Base-by-base conservation (phyloP, 2,797 vertebrate species). In the Acanthurus lineatus region DNA sequence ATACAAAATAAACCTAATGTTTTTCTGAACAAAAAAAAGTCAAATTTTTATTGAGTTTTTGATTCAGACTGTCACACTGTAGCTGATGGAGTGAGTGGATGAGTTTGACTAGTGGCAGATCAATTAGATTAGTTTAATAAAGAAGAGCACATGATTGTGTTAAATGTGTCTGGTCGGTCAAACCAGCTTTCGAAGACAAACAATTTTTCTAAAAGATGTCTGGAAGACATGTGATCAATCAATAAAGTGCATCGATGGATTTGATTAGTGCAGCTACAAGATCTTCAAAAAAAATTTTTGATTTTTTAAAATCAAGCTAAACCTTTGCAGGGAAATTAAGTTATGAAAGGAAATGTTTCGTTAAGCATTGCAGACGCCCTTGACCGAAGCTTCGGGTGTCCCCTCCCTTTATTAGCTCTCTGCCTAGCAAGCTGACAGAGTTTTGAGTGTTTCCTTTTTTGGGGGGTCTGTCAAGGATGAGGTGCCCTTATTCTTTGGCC, bases 381-480 rank as follows among this genome's bases (percentile, higher is more conserved):
- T 65, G 38, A 77, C 19, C 70, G 17, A 68, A 59, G 20, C 44
- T 72, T 19, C 67, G 38, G 59, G 54, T 38, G 68, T 79, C 57
- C 45, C n/a, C 28, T 54, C 72, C 62, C 4, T 35, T 52, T 74
- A 58, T 25, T 58, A 11, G 11, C 51, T 69, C 63, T 69, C 64
- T 77, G 69, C 62, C 62, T 78, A 56, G 69, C 75, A 47, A 67
- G 80, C 69, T 89, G 75, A 90, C 53, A 73, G 32, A 79, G 75
- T 81, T 82, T 48, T 69, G 14, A 83, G 73, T 78, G 66, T 80
- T 76, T 54, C 16, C 5, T 20, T 70, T 64, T 56, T 20, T 73
- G 58, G 54, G 44, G 70, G 25, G 64, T 78, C 77, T 74, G 77
- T 89, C 88, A 91, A 93, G 88, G 88, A 93, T 82, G 88, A 88